Evolutionary conservation across 1,140 invertebrate species (phyloP), one percentile per base, ranked within the genome.

Genomic region (Brachionus paranguensis): DNA sequence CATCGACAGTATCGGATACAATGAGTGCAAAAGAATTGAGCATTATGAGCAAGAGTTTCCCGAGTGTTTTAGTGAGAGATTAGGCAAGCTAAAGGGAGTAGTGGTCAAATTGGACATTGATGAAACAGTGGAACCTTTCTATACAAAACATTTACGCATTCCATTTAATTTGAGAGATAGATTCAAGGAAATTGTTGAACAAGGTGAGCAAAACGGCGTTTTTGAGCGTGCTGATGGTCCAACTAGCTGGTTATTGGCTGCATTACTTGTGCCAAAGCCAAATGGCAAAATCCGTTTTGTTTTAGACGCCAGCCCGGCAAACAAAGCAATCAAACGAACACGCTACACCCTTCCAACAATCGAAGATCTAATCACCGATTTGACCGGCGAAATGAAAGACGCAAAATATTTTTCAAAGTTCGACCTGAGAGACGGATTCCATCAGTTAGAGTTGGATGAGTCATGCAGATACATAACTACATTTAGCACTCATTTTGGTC

Each of bases 281-380:
- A 83, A 84, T 24, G 85, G 83, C 11, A 86, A 86, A 12, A 85
- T 89, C 8, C 45, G 86, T 29, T 41, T 88, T 3, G 88, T 87
- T 84, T 83, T 88, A 12, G 87, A 88, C 64, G 86, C 87, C 85
- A 64, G 86, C 65, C 7, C 81, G 81, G 85, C 86, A 1, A 88
- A 88, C 70, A 64, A 74, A 50, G 86, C 87, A 8, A 85, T 88
- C 8, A 43, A 78, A 10, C 45, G n/a, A n/a, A n/a, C n/a, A n/a
- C n/a, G n/a, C n/a, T n/a, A n/a, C n/a, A n/a, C n/a, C n/a, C n/a
- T n/a, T n/a, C 86, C 87, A 8, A 88, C 86, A 33, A 84, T 87
- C 7, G 86, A 87, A 68, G 85, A 87, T 29, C n/a, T n/a, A n/a
- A n/a, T n/a, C n/a, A n/a, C n/a, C n/a, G n/a, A n/a, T n/a, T 33